These are phyloP conservation scores for Aporophyla lueneburgensis DNA, from an alignment of 2,888 invertebrate species.

Conservation along the genomic window DNA sequence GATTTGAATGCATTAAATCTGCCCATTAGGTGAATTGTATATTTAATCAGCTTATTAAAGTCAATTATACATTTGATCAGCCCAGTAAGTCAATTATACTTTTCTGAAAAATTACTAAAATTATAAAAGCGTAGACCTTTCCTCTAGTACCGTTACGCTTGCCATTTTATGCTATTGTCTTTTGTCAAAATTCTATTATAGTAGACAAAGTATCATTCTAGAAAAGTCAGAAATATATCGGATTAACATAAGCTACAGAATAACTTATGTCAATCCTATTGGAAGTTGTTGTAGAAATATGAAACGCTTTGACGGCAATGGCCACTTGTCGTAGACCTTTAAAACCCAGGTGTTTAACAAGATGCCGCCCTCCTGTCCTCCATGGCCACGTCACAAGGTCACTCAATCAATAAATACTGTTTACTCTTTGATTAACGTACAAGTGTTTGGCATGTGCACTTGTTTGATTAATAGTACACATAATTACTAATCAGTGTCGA, in stretches of 20 bases:
- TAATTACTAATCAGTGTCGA: conserved; percentile 49
- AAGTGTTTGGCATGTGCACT: conserved; percentile 43
- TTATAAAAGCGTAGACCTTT: neutral
- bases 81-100: neutral
- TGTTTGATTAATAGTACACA: conserved; percentile 48
- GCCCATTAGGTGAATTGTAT: too few relatives aligned
- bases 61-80: neutral
- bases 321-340: neutral
- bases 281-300: neutral
- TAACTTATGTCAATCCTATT: neutral
- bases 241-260: neutral
- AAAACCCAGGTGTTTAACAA: neutral
- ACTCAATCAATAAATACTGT: conserved; percentile 32
- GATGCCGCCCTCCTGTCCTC: neutral
- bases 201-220: neutral
- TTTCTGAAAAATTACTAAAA: neutral
- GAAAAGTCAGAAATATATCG: neutral
- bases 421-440: conserved; percentile 38
- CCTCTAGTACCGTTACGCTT: too few relatives aligned
- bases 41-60: neutral
- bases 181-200: neutral
- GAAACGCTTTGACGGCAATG: neutral
- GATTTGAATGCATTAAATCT: too few relatives aligned
- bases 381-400: conserved; percentile 22
- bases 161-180: neutral